Percentiles rank a stretch among this genome's conserved stretches.
phyloP scores from a whole-genome alignment of 2,113 vertebrate species.

The Brienomyrus longianalis region DNA sequence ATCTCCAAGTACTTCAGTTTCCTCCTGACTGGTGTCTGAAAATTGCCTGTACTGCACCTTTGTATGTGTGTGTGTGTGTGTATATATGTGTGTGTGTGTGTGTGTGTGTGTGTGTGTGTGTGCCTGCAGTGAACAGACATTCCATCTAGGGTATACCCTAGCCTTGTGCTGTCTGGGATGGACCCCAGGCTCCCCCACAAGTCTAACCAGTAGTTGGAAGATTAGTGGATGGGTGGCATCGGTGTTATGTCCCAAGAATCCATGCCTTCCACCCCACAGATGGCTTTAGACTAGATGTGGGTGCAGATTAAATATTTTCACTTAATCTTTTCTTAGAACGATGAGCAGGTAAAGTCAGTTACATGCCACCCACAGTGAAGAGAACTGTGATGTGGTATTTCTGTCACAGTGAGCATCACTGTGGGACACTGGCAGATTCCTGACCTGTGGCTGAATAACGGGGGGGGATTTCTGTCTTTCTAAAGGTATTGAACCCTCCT shows the following conservation, averaged over 20 bases:
- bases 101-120: not conserved
- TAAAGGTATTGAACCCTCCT: not conserved
- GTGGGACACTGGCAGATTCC: not conserved
- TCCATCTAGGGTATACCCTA: not conserved
- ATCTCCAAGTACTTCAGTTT: not conserved
- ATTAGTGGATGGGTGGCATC: not conserved
- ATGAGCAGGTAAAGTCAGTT: not conserved
- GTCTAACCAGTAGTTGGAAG: not conserved
- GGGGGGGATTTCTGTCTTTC: not conserved
- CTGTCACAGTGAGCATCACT: not conserved
- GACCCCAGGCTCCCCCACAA: not conserved
- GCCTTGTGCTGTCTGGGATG: not conserved
- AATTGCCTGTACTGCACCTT: not conserved
- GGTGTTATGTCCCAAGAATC: not conserved
- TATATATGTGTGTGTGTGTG: not conserved
- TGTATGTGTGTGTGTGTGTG: not conserved
- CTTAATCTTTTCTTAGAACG: not conserved
- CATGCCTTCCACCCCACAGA: not conserved
- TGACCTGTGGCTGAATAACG: not conserved
- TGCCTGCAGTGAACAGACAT: not conserved
- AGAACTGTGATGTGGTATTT: not conserved
- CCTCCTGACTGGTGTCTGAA: not conserved
- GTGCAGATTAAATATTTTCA: not conserved
- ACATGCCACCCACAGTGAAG: not conserved
- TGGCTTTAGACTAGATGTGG: not conserved